Percentiles rank a stretch among this genome's conserved stretches.
These are phyloP conservation scores for Sialis fuliginosa DNA, from an alignment of 2,888 invertebrate species.

Conservation along the genomic window DNA sequence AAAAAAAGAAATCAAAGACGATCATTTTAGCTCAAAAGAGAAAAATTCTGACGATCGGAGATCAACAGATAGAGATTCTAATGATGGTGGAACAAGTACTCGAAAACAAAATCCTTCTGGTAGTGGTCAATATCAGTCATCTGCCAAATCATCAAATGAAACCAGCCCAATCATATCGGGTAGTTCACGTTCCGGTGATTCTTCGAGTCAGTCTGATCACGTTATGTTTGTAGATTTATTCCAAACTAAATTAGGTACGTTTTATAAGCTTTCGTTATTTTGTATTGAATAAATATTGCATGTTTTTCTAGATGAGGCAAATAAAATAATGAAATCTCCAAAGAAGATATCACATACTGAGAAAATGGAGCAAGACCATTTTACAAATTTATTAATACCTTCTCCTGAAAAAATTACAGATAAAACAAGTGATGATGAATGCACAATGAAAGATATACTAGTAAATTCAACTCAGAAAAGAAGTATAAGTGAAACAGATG, in stretches of 20 bases:
- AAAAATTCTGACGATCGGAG: conserved; percentile 45
- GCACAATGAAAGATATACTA: too few species aligned
- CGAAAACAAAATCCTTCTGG: conserved; percentile 23
- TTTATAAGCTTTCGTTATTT: too few species aligned
- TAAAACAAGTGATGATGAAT: too few species aligned
- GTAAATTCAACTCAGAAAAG: too few species aligned
- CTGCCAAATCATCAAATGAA: conserved; percentile 12
- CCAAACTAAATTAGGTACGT: neutral
- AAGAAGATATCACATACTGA: too few species aligned
- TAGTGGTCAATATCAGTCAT: conserved; percentile 17
- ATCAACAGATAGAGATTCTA: conserved; percentile 65
- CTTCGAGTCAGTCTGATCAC: conserved; percentile 6
- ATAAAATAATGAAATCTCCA: too few species aligned
- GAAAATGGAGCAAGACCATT: too few species aligned
- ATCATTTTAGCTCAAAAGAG: conserved; percentile 48
- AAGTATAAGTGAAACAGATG: too few species aligned
- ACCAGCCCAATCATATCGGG: conserved; percentile 11
- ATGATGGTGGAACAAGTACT: conserved; percentile 41
- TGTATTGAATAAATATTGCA: too few species aligned
- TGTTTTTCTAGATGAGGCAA: too few species aligned
- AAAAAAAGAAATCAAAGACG: conserved; percentile 39
- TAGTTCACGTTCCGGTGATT: conserved; percentile 17
- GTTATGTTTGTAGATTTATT: neutral
- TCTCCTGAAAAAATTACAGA: too few species aligned
- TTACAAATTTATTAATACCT: too few species aligned